phyloP scores from a whole-genome alignment of 2,797 vertebrate genomes.

The Psittacula derbiana region DNA sequence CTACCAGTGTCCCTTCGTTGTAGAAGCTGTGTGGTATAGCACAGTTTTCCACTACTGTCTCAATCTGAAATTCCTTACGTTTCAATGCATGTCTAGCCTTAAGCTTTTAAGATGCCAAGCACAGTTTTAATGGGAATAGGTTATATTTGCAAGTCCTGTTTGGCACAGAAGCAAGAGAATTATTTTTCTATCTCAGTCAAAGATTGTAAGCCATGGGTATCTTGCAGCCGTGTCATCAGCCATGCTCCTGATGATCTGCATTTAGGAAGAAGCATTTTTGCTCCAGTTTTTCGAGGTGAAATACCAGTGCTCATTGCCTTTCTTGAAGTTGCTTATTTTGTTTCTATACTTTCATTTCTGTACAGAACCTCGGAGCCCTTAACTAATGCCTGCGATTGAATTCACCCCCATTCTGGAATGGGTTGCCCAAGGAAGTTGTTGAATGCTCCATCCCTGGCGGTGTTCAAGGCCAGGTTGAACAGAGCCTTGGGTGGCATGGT shows the following conservation, averaged over 20 bases:
- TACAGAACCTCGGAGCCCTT: neutral
- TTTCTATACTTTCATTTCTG: neutral
- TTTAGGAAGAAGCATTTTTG: constrained; percentile 1
- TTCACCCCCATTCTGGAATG: neutral
- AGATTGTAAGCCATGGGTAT: constrained; percentile 34
- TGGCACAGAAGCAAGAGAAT: constrained; percentile 56
- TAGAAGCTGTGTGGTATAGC: neutral
- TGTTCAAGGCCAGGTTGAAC: too few species aligned
- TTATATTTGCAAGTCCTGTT: constrained; percentile 43
- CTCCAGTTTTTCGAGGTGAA: constrained; percentile 15
- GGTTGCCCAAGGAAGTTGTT: too few species aligned
- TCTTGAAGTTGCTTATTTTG: neutral
- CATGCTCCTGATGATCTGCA: constrained; percentile 27
- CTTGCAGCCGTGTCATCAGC: constrained; percentile 26
- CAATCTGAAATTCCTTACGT: constrained; percentile 33
- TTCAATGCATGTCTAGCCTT: constrained; percentile 47
- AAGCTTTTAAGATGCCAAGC: constrained; percentile 41
- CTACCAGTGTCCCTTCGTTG: neutral
- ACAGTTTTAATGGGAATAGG: constrained; percentile 13
- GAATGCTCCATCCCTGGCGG: too few species aligned
- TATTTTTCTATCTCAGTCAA: constrained; percentile 56
- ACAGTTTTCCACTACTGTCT: neutral
- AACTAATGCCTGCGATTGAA: neutral
- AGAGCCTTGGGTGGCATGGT: too few species aligned
- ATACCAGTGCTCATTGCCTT: neutral